These are phyloP conservation scores for Lasius fuliginosus DNA, from an alignment of 2,888 invertebrate genomes.

Conservation along the genomic window DNA sequence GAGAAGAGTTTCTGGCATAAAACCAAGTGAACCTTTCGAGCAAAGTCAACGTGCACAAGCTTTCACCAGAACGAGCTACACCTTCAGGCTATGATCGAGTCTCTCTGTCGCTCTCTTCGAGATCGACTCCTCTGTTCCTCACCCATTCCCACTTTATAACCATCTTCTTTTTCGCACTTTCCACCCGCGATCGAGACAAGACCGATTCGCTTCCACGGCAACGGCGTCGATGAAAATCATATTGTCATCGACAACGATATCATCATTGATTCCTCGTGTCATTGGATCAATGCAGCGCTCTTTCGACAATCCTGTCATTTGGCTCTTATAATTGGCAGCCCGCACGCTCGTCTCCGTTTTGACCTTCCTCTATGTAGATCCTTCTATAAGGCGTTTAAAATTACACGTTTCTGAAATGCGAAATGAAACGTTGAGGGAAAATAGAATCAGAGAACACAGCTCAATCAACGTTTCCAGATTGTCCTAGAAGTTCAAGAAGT, in stretches of 20 bases:
- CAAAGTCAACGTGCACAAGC: slow-evolving; percentile 67
- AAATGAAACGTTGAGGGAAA: slow-evolving; percentile 17
- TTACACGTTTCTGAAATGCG: slow-evolving; percentile 17
- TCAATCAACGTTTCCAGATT: background rate
- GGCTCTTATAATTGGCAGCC: slow-evolving; percentile 14
- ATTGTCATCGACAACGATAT: slow-evolving; percentile 37
- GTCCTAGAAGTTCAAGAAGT: background rate
- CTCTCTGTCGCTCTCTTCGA: slow-evolving; percentile 64
- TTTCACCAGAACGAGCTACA: slow-evolving; percentile 69
- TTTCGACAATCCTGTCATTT: slow-evolving; percentile 44
- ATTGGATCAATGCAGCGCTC: slow-evolving; percentile 40
- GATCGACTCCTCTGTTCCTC: slow-evolving; percentile 62
- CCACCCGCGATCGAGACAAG: slow-evolving; percentile 46
- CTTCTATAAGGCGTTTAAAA: background rate
- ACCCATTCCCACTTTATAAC: slow-evolving; percentile 41
- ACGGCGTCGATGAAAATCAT: slow-evolving; percentile 39
- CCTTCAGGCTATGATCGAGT: slow-evolving; percentile 67
- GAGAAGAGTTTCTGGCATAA: slow-evolving; percentile 59
- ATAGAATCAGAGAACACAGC: background rate
- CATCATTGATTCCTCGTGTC: slow-evolving; percentile 35
- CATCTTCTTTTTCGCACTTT: slow-evolving; percentile 54
- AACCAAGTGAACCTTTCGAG: slow-evolving; percentile 60
- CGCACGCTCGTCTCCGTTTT: slow-evolving; percentile 22
- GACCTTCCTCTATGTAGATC: slow-evolving; percentile 46
- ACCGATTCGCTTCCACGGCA: slow-evolving; percentile 43